These are phyloP conservation scores for Leptopilina clavipes DNA, from an alignment of 1,140 invertebrate species.

Conservation along the genomic window DNA sequence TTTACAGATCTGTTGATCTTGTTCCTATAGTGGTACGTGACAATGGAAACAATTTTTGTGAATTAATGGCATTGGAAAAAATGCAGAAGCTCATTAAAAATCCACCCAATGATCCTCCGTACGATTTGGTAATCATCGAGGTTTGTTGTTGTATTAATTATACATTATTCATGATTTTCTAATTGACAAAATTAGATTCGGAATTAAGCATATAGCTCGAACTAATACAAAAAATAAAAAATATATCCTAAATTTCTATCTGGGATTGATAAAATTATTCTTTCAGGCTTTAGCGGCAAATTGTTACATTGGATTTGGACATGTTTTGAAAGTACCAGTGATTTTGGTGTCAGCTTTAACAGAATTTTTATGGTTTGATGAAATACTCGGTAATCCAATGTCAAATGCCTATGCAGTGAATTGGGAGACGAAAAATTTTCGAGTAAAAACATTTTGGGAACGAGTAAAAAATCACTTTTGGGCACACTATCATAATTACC, in stretches of 20 bases:
- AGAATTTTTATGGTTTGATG: conserved; percentile 73
- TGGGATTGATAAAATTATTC: too few species aligned
- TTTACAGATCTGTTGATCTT: conserved; percentile 8
- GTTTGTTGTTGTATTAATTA: too few species aligned
- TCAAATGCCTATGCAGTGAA: conserved; percentile 68
- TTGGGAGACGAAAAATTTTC: not conserved
- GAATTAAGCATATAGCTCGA: too few species aligned
- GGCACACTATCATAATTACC: conserved; percentile 37
- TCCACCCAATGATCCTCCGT: conserved; percentile 51
- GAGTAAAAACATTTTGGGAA: conserved; percentile 53
- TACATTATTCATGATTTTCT: too few species aligned
- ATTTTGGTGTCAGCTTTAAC: conserved; percentile 69
- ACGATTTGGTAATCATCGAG: conserved; percentile 53
- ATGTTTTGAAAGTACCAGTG: conserved; percentile 68
- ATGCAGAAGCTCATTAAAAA: conserved; percentile 44
- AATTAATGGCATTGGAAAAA: conserved; percentile 44
- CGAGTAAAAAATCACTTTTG: conserved; percentile 63
- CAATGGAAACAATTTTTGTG: conserved; percentile 49
- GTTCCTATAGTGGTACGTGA: conserved; percentile 38
- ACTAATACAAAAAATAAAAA: too few species aligned
- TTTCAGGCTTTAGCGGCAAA: too few species aligned
- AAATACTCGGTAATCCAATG: conserved; percentile 68
- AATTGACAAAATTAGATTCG: too few species aligned
- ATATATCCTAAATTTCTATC: too few species aligned
- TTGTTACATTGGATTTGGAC: too few species aligned